phyloP scores from a whole-genome alignment of 2,113 vertebrate genomes.

The Xiphophorus couchianus region DNA sequence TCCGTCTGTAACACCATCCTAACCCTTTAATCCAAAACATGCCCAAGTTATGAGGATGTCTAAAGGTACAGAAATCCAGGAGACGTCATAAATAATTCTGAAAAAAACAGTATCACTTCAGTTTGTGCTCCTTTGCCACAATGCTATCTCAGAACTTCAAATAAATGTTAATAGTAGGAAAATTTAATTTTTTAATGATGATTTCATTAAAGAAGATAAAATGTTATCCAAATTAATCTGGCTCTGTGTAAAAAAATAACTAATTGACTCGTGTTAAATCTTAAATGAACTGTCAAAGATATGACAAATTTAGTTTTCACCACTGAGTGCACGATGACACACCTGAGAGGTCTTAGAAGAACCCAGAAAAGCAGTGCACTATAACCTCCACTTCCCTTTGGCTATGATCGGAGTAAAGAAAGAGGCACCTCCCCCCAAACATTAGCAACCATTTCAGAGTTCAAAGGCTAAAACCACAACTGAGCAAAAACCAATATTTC shows the following conservation, averaged over 20 bases:
- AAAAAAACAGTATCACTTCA: background rate
- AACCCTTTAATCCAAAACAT: conserved; percentile 32
- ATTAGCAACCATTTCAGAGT: background rate
- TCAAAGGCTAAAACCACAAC: background rate
- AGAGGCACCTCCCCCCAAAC: background rate
- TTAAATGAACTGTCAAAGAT: background rate
- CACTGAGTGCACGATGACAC: background rate
- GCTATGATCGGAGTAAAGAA: background rate
- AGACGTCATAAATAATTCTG: conserved; percentile 2
- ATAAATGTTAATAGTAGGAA: background rate
- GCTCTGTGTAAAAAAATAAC: no score
- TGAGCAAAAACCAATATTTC: background rate
- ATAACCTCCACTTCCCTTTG: background rate
- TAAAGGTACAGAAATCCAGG: conserved; percentile 30
- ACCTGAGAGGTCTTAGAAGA: background rate
- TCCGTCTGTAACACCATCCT: conserved; percentile 28
- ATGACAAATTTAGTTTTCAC: background rate
- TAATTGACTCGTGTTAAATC: background rate
- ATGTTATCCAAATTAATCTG: background rate
- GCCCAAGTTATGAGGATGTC: conserved; percentile 5
- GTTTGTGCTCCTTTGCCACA: background rate
- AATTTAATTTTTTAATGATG: no score
- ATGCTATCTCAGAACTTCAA: background rate
- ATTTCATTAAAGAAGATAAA: no score
- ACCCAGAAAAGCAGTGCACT: background rate